Evolutionary conservation across 2,113 vertebrate species (phyloP), one percentile per base, ranked within the genome.

Genomic region (Mus pahari): DNA sequence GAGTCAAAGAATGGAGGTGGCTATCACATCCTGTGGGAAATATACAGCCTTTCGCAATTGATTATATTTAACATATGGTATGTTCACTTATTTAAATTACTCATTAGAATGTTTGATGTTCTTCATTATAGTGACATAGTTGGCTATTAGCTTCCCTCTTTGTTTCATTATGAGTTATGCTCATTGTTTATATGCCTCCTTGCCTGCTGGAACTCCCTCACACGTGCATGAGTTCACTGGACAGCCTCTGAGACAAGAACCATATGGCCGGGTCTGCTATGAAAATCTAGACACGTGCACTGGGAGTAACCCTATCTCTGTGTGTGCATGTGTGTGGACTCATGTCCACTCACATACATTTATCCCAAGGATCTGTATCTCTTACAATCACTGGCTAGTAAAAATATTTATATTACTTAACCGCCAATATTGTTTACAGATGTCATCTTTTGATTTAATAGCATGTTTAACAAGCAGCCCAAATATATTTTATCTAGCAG

Each of bases 151-250:
- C 39, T 75, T 58, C 81, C 39, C 73, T 0, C 94, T 96, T 97
- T 97, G 93, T 95, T 98, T 97, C 96, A 77, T 97, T 97, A 86
- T 90, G 96, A 97, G 86, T 97, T 95, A 31, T 86, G 94, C 90
- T 98, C 94, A 94, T 96, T 98, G 97, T 97, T 98, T 97, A 94
- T 92, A 84, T 97, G 97, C 97, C 97, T 96, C 97, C 19, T 97
- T 98, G 98, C 96, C 92, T 97, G 92, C 96, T 97, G 95, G 97
- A 97, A 98, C 95, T 97, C 94, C 96, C 97, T 90, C 87, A 84
- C 90, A 73, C 97, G 96, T 94, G 95, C 96, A 90, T 97, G 97
- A 97, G 97, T 98, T 98, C 88, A 11, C 70, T 91, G 96, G 92
- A 92, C 96, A 97, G 94, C 96, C 89, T 19, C 89, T 87, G 97